Base-by-base conservation (phyloP, 2,888 invertebrate species). In the Dynastes maya region DNA sequence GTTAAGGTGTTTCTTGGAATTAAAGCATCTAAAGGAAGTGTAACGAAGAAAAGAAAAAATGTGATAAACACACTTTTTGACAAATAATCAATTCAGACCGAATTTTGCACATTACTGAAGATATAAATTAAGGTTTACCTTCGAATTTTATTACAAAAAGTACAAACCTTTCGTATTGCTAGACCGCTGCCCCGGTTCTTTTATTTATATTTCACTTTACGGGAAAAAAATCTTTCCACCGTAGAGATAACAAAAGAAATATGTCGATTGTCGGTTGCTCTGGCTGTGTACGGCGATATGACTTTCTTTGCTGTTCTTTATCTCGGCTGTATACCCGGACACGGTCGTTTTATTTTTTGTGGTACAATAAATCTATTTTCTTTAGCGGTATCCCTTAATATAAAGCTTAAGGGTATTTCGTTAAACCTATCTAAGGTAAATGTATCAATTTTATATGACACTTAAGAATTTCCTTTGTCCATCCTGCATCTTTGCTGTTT, bases 181-280 rank as follows among this genome's bases (percentile, higher is more conserved):
- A 45, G 8, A 45, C 45, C 45, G 45, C 45, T 45, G 11, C 45
- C 0, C 5, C n/a, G 53, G 16, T 5, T 16, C n/a, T 13, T 53
- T 53, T 16, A 53, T 53, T n/a, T 53, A 53, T 53, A 53, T 53
- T 53, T 65, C n/a, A 40, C n/a, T 55, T 71, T 32, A 71, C 37
- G 51, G 51, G 8, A n/a, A 53, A 53, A 53, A 71, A 53, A 71
- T 16, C 51, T 53, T 55, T 71, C 9, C 16, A n/a, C 70, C 53
- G 16, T 40, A 37, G 53, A 71, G 70, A 71, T 71, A 71, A 71
- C 70, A 53, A 71, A 71, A 71, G 70, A 71, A 53, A 71, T 71
- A 71, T 71, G n/a, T 32, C 55, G 53, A 55, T 71, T 53, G 55
- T 55, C 32, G 29, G 32, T 53, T 53, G 70, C 29, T n/a, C 13